Conservation (phyloP, 2,888 invertebrate genomes). For the Allacma fusca region DNA sequence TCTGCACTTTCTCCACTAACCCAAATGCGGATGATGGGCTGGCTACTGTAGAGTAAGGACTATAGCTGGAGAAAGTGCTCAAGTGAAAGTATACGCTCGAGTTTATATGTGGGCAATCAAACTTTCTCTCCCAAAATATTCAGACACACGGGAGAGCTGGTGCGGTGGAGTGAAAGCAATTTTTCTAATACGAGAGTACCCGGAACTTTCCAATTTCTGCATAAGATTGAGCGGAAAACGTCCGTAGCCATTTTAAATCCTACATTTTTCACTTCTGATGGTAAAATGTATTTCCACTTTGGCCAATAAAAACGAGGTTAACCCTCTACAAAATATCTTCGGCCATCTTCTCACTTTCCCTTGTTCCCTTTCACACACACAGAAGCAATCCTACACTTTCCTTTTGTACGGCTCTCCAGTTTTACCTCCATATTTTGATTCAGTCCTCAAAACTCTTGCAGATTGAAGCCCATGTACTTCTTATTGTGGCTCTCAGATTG, state of each 20-base stretch:
- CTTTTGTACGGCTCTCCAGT: neutral
- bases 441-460: no score
- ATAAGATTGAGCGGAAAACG: conserved; percentile 61
- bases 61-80: neutral
- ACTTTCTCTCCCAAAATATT: neutral
- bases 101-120: neutral
- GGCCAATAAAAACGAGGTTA: conserved; percentile 24
- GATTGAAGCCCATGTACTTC: no score
- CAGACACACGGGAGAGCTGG: neutral
- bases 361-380: neutral
- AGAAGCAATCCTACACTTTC: neutral
- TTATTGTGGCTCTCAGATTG: no score
- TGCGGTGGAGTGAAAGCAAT: conserved; percentile 48
- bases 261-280: conserved; percentile 61
- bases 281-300: conserved; percentile 58
- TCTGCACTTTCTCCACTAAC: no score
- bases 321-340: conserved; percentile 15
- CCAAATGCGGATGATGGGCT: no score
- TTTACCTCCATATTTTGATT: neutral
- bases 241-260: conserved; percentile 60
- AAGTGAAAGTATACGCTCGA: neutral
- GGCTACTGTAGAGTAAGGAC: no score
- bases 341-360: neutral
- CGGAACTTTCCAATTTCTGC: conserved; percentile 61
- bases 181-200: conserved; percentile 58